phyloP scores from a whole-genome alignment of 2,888 invertebrate species.

The Neoascia interrupta region DNA sequence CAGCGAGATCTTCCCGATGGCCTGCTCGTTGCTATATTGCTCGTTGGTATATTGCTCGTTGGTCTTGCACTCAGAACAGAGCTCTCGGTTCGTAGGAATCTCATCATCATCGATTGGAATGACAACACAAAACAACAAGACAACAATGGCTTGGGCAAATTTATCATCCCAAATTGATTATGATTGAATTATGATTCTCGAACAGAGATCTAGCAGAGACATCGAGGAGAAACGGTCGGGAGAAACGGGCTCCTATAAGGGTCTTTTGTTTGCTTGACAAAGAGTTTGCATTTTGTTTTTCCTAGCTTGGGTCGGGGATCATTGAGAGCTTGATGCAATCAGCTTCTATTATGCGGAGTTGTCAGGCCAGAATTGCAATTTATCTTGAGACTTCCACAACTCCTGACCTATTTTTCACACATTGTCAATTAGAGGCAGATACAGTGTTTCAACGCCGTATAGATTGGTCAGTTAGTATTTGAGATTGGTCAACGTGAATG shows the following conservation, averaged over 20 bases:
- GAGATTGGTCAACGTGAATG: constrained; percentile 25
- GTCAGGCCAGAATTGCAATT: constrained; percentile 22
- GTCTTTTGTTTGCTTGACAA: constrained; percentile 21
- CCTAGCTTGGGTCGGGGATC: not conserved
- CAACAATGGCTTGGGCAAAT: constrained; percentile 63
- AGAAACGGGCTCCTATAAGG: constrained; percentile 8
- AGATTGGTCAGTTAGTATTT: constrained; percentile 34
- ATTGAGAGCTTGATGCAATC: constrained; percentile 27
- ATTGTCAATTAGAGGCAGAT: constrained; percentile 12
- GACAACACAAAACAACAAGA: constrained; percentile 69
- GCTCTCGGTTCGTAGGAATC: constrained; percentile 39
- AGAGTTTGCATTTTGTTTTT: constrained; percentile 56
- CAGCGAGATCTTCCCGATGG: not conserved
- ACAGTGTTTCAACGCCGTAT: constrained; percentile 37
- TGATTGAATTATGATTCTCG: constrained; percentile 67
- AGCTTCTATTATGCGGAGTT: constrained; percentile 38
- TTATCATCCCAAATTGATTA: constrained; percentile 69
- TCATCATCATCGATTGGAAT: constrained; percentile 67
- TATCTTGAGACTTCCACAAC: constrained; percentile 17
- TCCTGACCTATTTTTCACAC: constrained; percentile 55
- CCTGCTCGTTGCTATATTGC: not conserved
- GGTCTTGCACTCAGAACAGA: constrained; percentile 3
- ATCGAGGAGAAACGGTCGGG: not conserved
- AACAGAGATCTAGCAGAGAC: constrained; percentile 33
- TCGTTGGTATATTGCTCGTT: not conserved